Evolutionary conservation across 2,888 invertebrate genomes (phyloP).

Genomic region (Drosophila ustulata): DNA sequence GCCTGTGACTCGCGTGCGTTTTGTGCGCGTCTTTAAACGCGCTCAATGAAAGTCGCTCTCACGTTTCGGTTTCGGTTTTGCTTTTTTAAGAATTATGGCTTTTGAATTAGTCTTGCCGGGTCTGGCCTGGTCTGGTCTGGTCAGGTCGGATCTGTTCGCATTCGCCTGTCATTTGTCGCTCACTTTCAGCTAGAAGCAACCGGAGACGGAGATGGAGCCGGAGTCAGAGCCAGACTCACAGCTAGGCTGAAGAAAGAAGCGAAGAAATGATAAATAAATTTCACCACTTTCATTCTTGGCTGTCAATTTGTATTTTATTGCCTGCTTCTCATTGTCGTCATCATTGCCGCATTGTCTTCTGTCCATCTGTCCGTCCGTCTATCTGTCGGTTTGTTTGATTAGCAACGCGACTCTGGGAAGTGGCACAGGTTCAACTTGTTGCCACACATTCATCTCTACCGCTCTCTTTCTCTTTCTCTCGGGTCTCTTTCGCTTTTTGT

Average conservation of each 20-base stretch:
- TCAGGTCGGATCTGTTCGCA: conserved; percentile 18
- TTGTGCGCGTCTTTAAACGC: conserved; percentile 49
- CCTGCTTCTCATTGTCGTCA: conserved; percentile 59
- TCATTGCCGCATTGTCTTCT: conserved; percentile 49
- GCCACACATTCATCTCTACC: conserved; percentile 18
- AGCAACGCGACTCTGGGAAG: conserved; percentile 54
- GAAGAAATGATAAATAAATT: conserved; percentile 58
- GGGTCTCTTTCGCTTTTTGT: conserved; percentile 5
- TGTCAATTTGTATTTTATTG: conserved; percentile 72
- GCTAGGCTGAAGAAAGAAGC: conserved; percentile 37
- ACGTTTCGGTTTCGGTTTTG: conserved; percentile 62
- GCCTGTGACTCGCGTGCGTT: conserved; percentile 34
- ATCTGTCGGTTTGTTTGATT: conserved; percentile 47
- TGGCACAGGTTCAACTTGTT: conserved; percentile 48
- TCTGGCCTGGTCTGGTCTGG: conserved; percentile 32
- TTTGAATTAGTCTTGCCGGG: conserved; percentile 52
- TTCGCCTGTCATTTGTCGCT: conserved; percentile 64
- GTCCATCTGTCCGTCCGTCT: conserved; percentile 21
- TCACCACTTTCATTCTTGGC: conserved; percentile 75
- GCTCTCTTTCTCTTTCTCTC: conserved; percentile 3
- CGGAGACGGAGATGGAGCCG: conserved; percentile 26
- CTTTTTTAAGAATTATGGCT: conserved; percentile 59
- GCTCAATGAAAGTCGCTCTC: conserved; percentile 63
- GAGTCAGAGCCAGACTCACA: conserved; percentile 3
- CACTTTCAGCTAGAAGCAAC: conserved; percentile 55